phyloP scores from a whole-genome alignment of 2,888 invertebrate genomes.

The Agriopis aurantiaria region DNA sequence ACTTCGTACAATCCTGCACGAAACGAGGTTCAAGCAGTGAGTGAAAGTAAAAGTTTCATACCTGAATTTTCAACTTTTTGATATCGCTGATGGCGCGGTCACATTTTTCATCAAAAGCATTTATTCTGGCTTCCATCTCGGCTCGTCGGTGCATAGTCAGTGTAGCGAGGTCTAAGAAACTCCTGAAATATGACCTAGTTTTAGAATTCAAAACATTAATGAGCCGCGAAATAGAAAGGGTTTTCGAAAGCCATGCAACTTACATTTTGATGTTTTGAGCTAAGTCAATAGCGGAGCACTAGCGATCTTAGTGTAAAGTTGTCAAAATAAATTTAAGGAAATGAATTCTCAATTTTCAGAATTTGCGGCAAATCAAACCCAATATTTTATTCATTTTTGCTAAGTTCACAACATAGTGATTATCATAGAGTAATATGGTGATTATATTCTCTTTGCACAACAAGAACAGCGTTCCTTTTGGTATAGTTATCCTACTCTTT shows the following conservation, averaged over 20 bases:
- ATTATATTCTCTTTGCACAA: too few relatives aligned
- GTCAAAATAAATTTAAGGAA: neutral
- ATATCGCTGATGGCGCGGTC: conserved; percentile 69
- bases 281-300: conserved; percentile 1
- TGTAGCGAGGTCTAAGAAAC: conserved; percentile 75
- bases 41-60: conserved; percentile 44
- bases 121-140: conserved; percentile 73
- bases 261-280: conserved; percentile 48
- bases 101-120: conserved; percentile 70
- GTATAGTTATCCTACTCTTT: too few relatives aligned
- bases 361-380: neutral
- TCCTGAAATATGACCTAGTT: conserved; percentile 59
- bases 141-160: conserved; percentile 73
- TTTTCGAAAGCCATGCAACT: conserved; percentile 43
- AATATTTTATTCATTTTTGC: neutral
- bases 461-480: too few relatives aligned
- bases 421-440: too few relatives aligned
- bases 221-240: conserved; percentile 44
- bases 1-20: too few relatives aligned
- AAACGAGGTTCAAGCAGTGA: neutral
- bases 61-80: conserved; percentile 72
- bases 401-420: neutral
- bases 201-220: conserved; percentile 1
- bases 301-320: neutral
- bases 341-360: neutral